phyloP scores from a whole-genome alignment of 2,797 vertebrate genomes.

The Benthosema pterotum region DNA sequence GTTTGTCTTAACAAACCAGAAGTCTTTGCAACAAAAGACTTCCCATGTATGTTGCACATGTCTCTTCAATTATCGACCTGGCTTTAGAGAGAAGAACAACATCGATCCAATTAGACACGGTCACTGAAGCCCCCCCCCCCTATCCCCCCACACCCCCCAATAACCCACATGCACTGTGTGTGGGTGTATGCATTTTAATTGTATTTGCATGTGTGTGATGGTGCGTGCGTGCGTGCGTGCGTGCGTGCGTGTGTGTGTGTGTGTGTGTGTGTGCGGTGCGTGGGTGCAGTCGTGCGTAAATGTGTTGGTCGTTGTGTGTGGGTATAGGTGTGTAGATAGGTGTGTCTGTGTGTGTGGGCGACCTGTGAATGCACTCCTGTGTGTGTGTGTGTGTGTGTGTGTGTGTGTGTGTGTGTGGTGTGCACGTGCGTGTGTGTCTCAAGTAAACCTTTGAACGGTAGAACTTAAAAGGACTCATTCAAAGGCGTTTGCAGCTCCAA shows the following conservation, averaged over 20 bases:
- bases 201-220: neutral
- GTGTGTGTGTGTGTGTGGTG: neutral
- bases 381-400: conserved; percentile 21
- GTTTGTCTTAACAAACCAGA: conserved; percentile 56
- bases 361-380: neutral
- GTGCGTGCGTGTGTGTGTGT: conserved; percentile 24
- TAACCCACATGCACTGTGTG: conserved; percentile 27
- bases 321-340: too few relatives aligned
- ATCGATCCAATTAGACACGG: conserved; percentile 71
- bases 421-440: conserved; percentile 11
- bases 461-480: conserved; percentile 64
- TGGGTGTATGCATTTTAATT: neutral
- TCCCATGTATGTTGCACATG: conserved; percentile 57
- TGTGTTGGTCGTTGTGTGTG: too few relatives aligned
- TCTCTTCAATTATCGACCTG: conserved; percentile 62
- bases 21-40: conserved; percentile 64
- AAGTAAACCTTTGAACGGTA: conserved; percentile 68
- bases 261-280: conserved; percentile 10
- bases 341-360: too few relatives aligned
- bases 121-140: conserved; percentile 38
- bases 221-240: conserved; percentile 9
- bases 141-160: too few relatives aligned
- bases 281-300: too few relatives aligned
- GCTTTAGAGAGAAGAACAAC: conserved; percentile 47
- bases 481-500: conserved; percentile 62